Evolutionary conservation across 1,140 invertebrate genomes (phyloP), one percentile per base, ranked within the genome.

Genomic region (Littorina saxatilis): DNA sequence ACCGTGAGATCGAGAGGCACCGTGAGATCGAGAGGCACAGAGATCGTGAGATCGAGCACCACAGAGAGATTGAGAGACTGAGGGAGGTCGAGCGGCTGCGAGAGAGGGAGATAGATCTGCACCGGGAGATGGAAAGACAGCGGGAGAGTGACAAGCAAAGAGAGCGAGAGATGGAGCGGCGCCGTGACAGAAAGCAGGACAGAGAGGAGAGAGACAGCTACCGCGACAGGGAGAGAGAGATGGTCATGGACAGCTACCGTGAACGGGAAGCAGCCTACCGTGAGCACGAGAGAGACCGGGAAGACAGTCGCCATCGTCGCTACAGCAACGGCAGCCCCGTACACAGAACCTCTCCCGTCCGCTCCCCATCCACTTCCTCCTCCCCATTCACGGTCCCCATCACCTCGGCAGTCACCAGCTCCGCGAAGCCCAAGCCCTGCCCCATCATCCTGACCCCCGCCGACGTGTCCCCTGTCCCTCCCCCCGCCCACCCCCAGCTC

Each of bases 371-470:
- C n/a, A n/a, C n/a, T n/a, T n/a, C n/a, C n/a, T n/a, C n/a, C n/a
- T n/a, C n/a, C n/a, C n/a, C n/a, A n/a, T 77, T 40, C 55, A 27
- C 40, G 7, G 40, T 35, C 55, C 52, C 43, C 68, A 75, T 79
- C 47, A 63, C 77, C 43, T 70, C 77, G 9, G 40, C 55, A 20
- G 37, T 70, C 76, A 70, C 80, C 37, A n/a, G 20, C 15, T 66
- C n/a, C 47, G 58, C 61, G 50, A 89, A 89, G 74, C 88, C 88
- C 2, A 87, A 87, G 61, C 88, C 88, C 15, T 79, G 83, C 50
- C 84, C 86, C 43, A 83, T 88, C 35, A 85, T 70, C 50, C 77
- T 87, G 35, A 75, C 80, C 74, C 85, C 32, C 52, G 66, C 15
- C 52, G 37, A 76, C 75, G 63, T 27, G 23, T 83, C 37, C 58